phyloP scores from a whole-genome alignment of 2,797 vertebrate species.

The Aselliscus stoliczkanus region DNA sequence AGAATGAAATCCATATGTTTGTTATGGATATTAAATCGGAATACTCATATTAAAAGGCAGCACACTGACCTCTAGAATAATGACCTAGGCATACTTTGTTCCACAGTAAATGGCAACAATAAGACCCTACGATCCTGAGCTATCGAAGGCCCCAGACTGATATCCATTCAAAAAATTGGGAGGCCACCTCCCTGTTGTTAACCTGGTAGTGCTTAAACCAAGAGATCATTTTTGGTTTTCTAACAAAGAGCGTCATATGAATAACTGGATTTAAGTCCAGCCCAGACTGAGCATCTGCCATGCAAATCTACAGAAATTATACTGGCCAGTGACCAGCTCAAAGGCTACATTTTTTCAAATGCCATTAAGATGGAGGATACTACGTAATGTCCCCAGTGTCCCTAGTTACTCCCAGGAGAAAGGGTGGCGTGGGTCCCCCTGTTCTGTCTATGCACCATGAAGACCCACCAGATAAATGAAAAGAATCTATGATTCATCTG shows the following conservation, averaged over 20 bases:
- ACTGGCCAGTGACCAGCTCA: not conserved
- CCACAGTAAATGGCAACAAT: not conserved
- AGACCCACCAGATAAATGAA: not conserved
- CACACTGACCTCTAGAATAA: not conserved
- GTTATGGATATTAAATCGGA: not conserved
- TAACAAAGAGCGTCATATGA: not conserved
- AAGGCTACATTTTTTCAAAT: not conserved
- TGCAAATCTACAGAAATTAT: not conserved
- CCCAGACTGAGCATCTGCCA: not conserved
- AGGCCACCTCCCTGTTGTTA: not conserved
- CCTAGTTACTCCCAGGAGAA: not conserved
- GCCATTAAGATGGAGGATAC: too few species aligned
- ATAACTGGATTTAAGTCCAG: not conserved
- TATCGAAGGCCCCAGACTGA: fast-evolving
- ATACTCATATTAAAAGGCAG: not conserved
- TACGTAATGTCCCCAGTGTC: not conserved
- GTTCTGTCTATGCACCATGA: not conserved
- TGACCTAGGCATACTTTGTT: not conserved
- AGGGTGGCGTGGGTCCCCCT: not conserved
- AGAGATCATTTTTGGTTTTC: not conserved
- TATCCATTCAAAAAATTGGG: not conserved
- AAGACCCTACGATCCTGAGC: not conserved
- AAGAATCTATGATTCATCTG: fast-evolving
- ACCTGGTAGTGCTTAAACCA: not conserved
- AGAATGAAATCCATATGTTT: not conserved